phyloP scores from a whole-genome alignment of 1,140 invertebrate species.

The Papilio polytes region DNA sequence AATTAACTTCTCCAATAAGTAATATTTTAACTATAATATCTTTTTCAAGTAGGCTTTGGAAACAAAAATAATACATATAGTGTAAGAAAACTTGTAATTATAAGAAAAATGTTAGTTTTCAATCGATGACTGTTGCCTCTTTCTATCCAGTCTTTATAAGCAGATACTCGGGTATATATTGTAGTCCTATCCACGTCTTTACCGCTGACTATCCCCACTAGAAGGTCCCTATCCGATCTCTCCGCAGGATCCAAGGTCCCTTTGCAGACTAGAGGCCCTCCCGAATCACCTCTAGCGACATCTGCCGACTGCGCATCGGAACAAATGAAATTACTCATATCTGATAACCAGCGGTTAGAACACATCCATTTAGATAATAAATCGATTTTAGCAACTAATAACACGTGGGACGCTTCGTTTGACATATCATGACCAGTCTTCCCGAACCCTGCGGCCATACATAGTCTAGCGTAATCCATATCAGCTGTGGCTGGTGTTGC shows the following conservation, averaged over 20 bases:
- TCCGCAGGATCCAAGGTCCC: conserved; percentile 55
- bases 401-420: conserved; percentile 45
- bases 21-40: background rate
- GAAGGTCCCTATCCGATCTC: conserved; percentile 43
- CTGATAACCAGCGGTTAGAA: conserved; percentile 61
- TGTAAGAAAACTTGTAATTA: conserved; percentile 48
- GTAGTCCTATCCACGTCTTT: conserved; percentile 71
- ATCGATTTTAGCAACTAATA: conserved; percentile 56
- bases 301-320: conserved; percentile 57
- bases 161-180: conserved; percentile 64
- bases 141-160: conserved; percentile 61
- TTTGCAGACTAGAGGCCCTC: conserved; percentile 63
- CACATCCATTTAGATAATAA: conserved; percentile 56
- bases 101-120: conserved; percentile 24
- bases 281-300: conserved; percentile 65
- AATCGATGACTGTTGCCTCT: conserved; percentile 40
- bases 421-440: conserved; percentile 41
- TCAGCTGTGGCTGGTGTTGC: conserved; percentile 48
- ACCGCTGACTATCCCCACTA: conserved; percentile 68
- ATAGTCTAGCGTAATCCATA: conserved; percentile 54
- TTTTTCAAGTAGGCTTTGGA: background rate
- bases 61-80: conserved; percentile 47
- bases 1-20: background rate
- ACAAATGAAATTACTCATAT: conserved; percentile 69
- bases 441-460: conserved; percentile 61